Base-by-base conservation (phyloP, 2,113 vertebrate genomes). In the Emydocephalus ijimae region DNA sequence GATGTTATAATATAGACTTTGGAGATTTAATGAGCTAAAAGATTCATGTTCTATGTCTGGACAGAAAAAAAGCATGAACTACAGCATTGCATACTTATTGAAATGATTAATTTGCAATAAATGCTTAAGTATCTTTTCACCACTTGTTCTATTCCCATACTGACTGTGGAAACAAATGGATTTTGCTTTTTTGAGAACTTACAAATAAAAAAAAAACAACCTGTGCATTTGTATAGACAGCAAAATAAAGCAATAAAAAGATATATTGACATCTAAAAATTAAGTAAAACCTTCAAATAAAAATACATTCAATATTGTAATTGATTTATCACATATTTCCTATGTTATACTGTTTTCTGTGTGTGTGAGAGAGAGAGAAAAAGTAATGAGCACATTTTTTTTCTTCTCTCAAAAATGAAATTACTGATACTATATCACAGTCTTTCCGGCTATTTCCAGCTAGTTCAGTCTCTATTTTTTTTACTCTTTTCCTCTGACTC, bases 31-130 rank as follows among this genome's bases (percentile, higher is more conserved):
- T 86, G 85, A 61, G 87, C 8, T 52, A 2, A 81, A 43, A n/a
- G 24, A 15, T 18, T 52, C 6, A 85, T 87, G 45, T 90, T 91
- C 69, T 89, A 61, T 59, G 15, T 0, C 9, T 92, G 85, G 12
- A 0, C 61, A 39, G 93, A 94, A 94, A 90, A 90, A 52, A 94
- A 94, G 0, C n/a, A 85, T 50, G 2, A 87, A 64, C 21, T 52
- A 85, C 94, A 91, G 92, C 39, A 88, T 1, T 1, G 26, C n/a
- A 3, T 74, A 39, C 39, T 1, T 6, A 23, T 93, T 93, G 48
- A 3, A 50, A 43, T 85, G 91, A 54, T 88, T 74, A 57, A 1
- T 91, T 43, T 91, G 48, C 43, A 0, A 6, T 55, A 6, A 91
- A 89, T 20, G 9, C 95, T 93, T 94, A 3, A 4, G 11, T 55